phyloP scores from a whole-genome alignment of 2,113 vertebrate species.

The Herpailurus yagouaroundi region DNA sequence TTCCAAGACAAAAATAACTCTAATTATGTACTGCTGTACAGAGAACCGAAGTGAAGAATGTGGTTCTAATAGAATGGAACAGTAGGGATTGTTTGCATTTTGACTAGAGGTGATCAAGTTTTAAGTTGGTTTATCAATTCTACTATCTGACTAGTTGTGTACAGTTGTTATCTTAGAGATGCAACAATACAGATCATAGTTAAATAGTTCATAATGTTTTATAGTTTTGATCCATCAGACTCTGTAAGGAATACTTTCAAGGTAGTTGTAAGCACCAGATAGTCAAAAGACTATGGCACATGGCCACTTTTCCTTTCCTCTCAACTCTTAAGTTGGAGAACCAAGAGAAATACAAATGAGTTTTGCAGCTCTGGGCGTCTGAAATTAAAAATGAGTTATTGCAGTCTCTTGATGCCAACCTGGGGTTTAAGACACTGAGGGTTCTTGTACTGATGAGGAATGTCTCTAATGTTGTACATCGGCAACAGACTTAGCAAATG shows the following conservation, averaged over 20 bases:
- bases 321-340: conserved; percentile 20
- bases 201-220: not conserved
- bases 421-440: not conserved
- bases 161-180: not conserved
- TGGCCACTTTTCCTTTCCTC: not conserved
- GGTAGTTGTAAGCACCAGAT: conserved; percentile 16
- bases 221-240: not conserved
- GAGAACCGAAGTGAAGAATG: not conserved
- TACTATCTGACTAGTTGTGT: not conserved
- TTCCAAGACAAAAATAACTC: conserved; percentile 33
- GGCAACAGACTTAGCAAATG: conserved; percentile 2
- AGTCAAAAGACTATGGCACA: conserved; percentile 2
- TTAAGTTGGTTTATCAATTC: not conserved
- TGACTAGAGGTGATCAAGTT: not conserved
- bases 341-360: not conserved
- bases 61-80: not conserved
- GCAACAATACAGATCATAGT: not conserved
- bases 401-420: not conserved
- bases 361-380: not conserved
- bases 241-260: conserved; percentile 20
- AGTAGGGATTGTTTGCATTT: not conserved
- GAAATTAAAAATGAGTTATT: conserved; percentile 26
- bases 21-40: not conserved
- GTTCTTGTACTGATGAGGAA: not conserved
- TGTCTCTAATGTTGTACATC: not conserved